These are phyloP conservation scores for Oreortyx pictus DNA, from an alignment of 2,797 vertebrate genomes.

Conservation along the genomic window DNA sequence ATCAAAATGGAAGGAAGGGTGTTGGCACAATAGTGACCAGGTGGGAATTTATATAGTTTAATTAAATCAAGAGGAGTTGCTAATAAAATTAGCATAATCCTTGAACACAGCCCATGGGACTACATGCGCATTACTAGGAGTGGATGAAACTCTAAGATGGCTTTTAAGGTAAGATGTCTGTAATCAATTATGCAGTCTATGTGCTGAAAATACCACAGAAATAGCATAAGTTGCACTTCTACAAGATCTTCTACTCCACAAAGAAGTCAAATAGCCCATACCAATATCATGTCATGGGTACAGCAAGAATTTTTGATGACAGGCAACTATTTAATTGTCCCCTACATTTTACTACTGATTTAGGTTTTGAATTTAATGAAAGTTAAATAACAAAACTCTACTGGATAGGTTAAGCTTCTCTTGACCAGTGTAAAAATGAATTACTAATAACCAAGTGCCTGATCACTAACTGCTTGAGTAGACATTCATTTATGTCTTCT, in stretches of 20 bases:
- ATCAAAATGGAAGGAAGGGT: conserved; percentile 19
- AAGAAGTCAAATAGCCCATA: not conserved
- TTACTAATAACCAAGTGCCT: not conserved
- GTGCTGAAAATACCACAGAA: conserved; percentile 43
- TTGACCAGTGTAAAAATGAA: not conserved
- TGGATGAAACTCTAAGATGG: conserved; percentile 54
- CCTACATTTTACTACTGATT: not conserved
- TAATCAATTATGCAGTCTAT: conserved; percentile 47
- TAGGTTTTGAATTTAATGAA: not conserved
- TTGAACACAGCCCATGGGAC: conserved; percentile 64
- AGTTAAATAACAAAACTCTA: not conserved
- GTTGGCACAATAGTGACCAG: conserved; percentile 67
- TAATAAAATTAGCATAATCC: conserved; percentile 71
- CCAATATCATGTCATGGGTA: not conserved
- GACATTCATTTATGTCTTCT: not conserved
- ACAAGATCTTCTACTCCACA: not conserved
- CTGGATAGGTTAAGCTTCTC: not conserved
- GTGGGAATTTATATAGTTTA: conserved; percentile 66
- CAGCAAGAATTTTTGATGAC: not conserved
- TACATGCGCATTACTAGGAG: conserved; percentile 15
- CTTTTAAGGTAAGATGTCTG: conserved; percentile 51
- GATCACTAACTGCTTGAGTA: not conserved
- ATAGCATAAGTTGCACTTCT: not conserved
- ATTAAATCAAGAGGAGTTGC: conserved; percentile 63
- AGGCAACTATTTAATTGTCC: not conserved